Evolutionary conservation across 2,888 invertebrate genomes (phyloP), one percentile per base, ranked within the genome.

Genomic region (Stictocephala bisonia): DNA sequence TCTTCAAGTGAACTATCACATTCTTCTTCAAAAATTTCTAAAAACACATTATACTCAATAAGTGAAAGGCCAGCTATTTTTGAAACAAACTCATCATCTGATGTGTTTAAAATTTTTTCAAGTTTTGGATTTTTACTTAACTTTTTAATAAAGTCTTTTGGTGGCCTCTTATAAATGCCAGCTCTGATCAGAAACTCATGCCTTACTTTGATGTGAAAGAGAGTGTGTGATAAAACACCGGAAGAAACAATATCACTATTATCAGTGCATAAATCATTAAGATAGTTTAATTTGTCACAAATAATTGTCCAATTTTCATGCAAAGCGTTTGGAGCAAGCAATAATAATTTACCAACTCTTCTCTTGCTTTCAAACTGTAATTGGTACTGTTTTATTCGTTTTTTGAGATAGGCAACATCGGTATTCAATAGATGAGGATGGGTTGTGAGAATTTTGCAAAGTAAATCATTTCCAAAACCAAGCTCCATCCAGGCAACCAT

Each of bases 1-100:
- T 66, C 69, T 35, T 81, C 80, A 29, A 80, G 75, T 70, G 80
- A 80, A 26, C 80, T 80, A 50, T 80, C 80, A n/a, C n/a, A n/a
- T n/a, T n/a, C n/a, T n/a, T n/a, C n/a, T 67, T 80, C 80, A 71
- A 78, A 74, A 72, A 79, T 74, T 35, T 67, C 69, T 71, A 58
- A 40, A 24, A 74, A 77, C 31, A 73, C 74, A 22, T 75, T 70
- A 29, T 70, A 76, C 40, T 77, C 77, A 11, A 72, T 41, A 9
- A 40, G 44, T 3, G 66, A 51, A n/a, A 77, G 40, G 56, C 72
- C 64, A 7, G 77, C 77, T 29, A 76, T 67, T 31, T 75, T 70
- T 9, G 22, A 27, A 0, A 74, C 74, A 51, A 77, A 77, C 4
- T 60, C 35, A 31, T 73, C 40, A 20, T 74, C 72, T 11, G 24